These are phyloP conservation scores for Myotis lucifugus DNA, from an alignment of 2,113 vertebrate species.

Conservation along the genomic window DNA sequence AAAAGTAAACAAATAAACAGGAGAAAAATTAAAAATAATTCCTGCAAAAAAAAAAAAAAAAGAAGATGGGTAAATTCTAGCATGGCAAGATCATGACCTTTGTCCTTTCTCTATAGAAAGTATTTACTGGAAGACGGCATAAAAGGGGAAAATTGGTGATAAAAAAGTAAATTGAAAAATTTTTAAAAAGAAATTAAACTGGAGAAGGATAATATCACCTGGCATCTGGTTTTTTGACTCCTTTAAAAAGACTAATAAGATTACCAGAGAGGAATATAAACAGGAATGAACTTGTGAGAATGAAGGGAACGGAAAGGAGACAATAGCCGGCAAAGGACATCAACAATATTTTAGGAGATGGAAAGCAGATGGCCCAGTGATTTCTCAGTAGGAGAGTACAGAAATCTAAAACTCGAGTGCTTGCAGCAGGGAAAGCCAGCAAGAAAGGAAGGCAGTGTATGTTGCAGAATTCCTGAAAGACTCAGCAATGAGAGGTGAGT, in stretches of 20 bases:
- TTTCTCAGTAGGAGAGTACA: neutral
- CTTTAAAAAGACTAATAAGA: slow-evolving; percentile 6
- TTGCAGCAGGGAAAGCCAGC: neutral
- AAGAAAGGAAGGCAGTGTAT: neutral
- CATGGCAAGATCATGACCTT: neutral
- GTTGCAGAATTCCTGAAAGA: neutral
- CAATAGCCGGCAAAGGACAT: neutral
- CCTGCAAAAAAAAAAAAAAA: no score
- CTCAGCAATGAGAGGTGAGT: neutral
- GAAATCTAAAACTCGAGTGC: neutral
- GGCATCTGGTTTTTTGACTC: neutral
- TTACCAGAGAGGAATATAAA: neutral
- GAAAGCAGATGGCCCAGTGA: neutral
- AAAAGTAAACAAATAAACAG: no score
- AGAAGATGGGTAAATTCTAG: neutral
- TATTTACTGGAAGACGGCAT: neutral
- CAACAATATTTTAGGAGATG: neutral
- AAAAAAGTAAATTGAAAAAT: no score
- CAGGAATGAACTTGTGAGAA: neutral
- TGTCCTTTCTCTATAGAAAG: slow-evolving; percentile 38
- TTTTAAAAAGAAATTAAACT: slow-evolving; percentile 8
- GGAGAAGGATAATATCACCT: neutral
- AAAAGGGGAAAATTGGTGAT: no score
- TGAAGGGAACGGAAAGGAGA: neutral
- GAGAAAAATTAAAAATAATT: no score